A percentile compares a stretch with the other conserved stretches of the same genome.
phyloP scores from a whole-genome alignment of 2,888 invertebrate genomes.

The Sinodicranocentrus sp. region DNA sequence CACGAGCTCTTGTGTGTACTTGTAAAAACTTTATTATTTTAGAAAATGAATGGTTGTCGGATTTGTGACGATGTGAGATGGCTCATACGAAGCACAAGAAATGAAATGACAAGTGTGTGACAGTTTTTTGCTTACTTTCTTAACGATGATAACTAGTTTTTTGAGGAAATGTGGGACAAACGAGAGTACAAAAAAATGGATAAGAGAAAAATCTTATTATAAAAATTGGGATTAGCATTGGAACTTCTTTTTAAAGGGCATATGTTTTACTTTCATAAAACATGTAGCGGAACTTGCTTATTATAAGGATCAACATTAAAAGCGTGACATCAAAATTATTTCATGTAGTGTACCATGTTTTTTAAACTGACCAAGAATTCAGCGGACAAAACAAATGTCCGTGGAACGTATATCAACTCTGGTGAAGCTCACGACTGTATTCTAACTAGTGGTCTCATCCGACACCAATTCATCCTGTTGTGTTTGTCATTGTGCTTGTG shows the following conservation, averaged over 20 bases:
- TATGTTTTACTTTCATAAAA: too few relatives aligned
- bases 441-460: slow-evolving; percentile 6
- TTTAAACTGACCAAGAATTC: too few relatives aligned
- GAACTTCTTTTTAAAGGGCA: too few relatives aligned
- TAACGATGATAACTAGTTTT: slow-evolving; percentile 45
- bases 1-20: slow-evolving; percentile 11
- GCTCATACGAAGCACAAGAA: slow-evolving; percentile 33
- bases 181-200: slow-evolving; percentile 9
- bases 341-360: too few relatives aligned
- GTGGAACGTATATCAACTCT: too few relatives aligned
- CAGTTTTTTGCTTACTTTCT: slow-evolving; percentile 56
- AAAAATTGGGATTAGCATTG: too few relatives aligned
- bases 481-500: slow-evolving; percentile 8
- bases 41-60: slow-evolving; percentile 56
- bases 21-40: slow-evolving; percentile 43
- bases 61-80: slow-evolving; percentile 53
- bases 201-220: too few relatives aligned
- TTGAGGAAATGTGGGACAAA: slow-evolving; percentile 38
- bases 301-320: too few relatives aligned
- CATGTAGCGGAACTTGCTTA: too few relatives aligned
- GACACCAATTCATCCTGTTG: not conserved
- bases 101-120: slow-evolving; percentile 57
- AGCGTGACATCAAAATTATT: too few relatives aligned
- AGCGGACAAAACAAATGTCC: too few relatives aligned
- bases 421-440: too few relatives aligned